phyloP scores from a whole-genome alignment of 2,113 vertebrate genomes.

The Macaca mulatta region DNA sequence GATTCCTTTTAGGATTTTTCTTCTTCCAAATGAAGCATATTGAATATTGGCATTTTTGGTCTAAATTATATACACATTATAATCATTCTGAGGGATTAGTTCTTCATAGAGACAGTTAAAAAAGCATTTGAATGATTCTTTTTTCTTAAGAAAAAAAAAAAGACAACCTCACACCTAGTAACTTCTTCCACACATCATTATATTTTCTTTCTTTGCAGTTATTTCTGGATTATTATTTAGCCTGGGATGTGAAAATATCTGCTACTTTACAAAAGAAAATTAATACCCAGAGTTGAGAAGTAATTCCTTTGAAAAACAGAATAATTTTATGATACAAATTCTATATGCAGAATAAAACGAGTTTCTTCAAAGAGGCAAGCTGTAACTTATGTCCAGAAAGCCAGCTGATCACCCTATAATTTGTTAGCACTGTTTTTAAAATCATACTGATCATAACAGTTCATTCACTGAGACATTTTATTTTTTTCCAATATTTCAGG shows the following conservation, averaged over 20 bases:
- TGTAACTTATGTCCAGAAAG: slow-evolving; percentile 40
- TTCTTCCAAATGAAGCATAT: slow-evolving; percentile 27
- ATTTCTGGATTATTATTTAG: slow-evolving; percentile 43
- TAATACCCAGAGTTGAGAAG: slow-evolving; percentile 18
- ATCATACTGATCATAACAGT: neutral
- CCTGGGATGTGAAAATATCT: neutral
- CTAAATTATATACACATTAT: neutral
- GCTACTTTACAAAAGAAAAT: slow-evolving; percentile 43
- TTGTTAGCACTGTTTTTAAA: slow-evolving; percentile 13
- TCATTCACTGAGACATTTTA: slow-evolving; percentile 33
- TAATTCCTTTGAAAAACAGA: slow-evolving; percentile 40
- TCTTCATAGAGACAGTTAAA: neutral
- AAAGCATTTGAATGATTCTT: neutral
- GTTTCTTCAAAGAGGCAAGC: slow-evolving; percentile 45
- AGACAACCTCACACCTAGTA: slow-evolving; percentile 31
- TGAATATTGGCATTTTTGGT: slow-evolving; percentile 5
- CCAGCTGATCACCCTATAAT: neutral
- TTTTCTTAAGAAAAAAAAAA: neutral
- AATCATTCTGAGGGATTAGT: slow-evolving; percentile 2
- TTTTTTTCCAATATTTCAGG: slow-evolving; percentile 37
- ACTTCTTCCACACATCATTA: slow-evolving; percentile 16
- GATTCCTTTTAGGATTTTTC: neutral
- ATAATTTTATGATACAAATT: slow-evolving; percentile 46
- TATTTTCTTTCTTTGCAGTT: slow-evolving; percentile 17
- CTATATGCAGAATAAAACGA: neutral